Percentiles rank a stretch among this genome's conserved stretches.
Evolutionary conservation across 2,113 vertebrate species (phyloP).

Genomic region (Leuciscus idus): DNA sequence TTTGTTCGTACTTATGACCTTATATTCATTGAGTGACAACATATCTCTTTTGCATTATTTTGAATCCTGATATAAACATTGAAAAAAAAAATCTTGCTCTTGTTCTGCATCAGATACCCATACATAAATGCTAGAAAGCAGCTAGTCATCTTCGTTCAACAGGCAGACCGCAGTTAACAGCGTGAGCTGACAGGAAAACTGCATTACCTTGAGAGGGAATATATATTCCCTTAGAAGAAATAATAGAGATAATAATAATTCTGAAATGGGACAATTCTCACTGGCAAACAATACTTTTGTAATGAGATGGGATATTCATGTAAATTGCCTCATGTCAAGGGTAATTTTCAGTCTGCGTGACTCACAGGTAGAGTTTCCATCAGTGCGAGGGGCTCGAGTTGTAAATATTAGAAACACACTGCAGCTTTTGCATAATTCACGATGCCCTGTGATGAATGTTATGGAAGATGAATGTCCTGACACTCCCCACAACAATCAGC

Average conservation of each 20-base stretch:
- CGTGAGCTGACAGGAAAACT: not conserved
- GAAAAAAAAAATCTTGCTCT: not conserved
- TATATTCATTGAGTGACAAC: not conserved
- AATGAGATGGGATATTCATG: conserved; percentile 34
- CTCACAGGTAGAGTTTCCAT: conserved; percentile 48
- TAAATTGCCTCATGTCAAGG: conserved; percentile 36
- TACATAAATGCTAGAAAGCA: not conserved
- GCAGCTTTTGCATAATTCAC: conserved; percentile 48
- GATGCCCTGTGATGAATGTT: conserved; percentile 36
- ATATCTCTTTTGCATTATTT: not conserved
- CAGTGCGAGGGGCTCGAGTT: conserved; percentile 34
- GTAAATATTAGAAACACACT: conserved; percentile 47
- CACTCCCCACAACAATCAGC: conserved; percentile 37
- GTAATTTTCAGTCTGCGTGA: conserved; percentile 43
- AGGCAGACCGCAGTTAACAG: conserved; percentile 15
- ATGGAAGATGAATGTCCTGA: conserved; percentile 40
- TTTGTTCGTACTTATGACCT: not conserved
- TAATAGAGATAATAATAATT: conserved; percentile 34
- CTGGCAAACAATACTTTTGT: conserved; percentile 24
- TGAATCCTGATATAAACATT: not conserved
- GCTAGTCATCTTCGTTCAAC: not conserved
- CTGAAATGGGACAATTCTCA: conserved; percentile 25
- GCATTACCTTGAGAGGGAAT: conserved; percentile 20
- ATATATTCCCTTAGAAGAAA: conserved; percentile 30
- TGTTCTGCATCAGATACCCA: not conserved